Conservation (phyloP, 2,113 vertebrate species). For the Colaptes auratus region DNA sequence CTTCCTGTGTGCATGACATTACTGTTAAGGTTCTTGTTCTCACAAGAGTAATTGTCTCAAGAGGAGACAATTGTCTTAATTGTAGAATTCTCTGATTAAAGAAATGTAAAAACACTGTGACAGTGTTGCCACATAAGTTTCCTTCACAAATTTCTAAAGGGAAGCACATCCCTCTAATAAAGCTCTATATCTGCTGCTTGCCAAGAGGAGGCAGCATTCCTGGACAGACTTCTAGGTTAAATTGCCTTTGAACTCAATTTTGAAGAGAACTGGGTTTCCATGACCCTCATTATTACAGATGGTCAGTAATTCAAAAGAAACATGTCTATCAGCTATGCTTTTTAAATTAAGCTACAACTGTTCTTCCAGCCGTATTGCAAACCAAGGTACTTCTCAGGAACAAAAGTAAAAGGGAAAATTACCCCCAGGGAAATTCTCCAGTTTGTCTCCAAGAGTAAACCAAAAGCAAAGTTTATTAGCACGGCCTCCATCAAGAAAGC, state of each 20-base stretch:
- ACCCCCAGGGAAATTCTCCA: neutral
- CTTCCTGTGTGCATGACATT: neutral
- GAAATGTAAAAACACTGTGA: neutral
- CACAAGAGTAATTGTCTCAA: neutral
- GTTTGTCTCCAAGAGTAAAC: neutral
- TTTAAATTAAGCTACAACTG: neutral
- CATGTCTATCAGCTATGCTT: accelerated
- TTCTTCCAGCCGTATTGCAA: neutral
- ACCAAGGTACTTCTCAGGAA: neutral
- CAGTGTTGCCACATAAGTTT: neutral
- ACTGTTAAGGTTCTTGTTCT: neutral
- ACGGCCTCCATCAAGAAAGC: neutral
- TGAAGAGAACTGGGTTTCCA: neutral
- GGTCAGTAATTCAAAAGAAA: neutral
- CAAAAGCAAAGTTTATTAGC: neutral
- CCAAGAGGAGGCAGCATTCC: neutral
- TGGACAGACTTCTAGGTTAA: neutral
- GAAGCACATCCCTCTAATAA: neutral
- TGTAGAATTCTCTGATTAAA: neutral
- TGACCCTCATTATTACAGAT: neutral
- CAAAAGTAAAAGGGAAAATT: neutral
- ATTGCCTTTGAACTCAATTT: neutral
- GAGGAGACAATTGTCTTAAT: neutral
- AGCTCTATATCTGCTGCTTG: neutral
- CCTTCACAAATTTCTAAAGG: neutral